Evolutionary conservation across 2,888 invertebrate species (phyloP), one percentile per base, ranked within the genome.

Genomic region (Anorthoa munda): DNA sequence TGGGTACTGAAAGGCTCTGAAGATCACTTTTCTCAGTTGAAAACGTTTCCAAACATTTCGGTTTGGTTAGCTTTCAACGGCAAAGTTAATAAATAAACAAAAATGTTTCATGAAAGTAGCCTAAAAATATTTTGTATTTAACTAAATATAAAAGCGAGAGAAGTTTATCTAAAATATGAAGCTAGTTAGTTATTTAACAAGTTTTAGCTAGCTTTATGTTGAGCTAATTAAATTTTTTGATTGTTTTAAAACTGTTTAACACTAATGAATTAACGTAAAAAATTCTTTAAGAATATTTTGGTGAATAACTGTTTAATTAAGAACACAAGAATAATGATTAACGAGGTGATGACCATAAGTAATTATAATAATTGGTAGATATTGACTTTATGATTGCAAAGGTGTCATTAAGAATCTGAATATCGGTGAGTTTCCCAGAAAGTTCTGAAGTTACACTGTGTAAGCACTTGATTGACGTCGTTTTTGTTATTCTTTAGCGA

Each of bases 401-500:
- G 60, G 60, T 77, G 66, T 69, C 68, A 69, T 88, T 83, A 86
- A 75, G 73, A 75, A 69, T 12, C 67, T 77, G 78, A 87, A 87
- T 85, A 84, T 85, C 82, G 67, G 68, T 64, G 66, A 77, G 77
- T 79, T 84, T 81, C 79, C 66, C 70, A 66, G 53, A 77, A 87
- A 87, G 84, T 84, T 79, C 66, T 84, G 74, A 88, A 88, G 87
- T 88, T 86, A 85, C 75, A 72, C 77, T 77, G 82, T 83, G 79
- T 84, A 86, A 86, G 83, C 82, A 89, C 85, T 85, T 86, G 84
- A 86, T 87, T 81, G 75, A 70, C 70, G 73, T 79, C 85, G 85
- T 82, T 88, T 79, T 89, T 88, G 89, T 87, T 90, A 88, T 87
- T 70, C 77, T 79, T 86, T 84, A 79, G 81, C 77, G 65, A 78